Percentiles rank a stretch among this genome's conserved stretches.
These are phyloP conservation scores for Drosophila maculinotata DNA, from an alignment of 2,888 invertebrate species.

Conservation along the genomic window DNA sequence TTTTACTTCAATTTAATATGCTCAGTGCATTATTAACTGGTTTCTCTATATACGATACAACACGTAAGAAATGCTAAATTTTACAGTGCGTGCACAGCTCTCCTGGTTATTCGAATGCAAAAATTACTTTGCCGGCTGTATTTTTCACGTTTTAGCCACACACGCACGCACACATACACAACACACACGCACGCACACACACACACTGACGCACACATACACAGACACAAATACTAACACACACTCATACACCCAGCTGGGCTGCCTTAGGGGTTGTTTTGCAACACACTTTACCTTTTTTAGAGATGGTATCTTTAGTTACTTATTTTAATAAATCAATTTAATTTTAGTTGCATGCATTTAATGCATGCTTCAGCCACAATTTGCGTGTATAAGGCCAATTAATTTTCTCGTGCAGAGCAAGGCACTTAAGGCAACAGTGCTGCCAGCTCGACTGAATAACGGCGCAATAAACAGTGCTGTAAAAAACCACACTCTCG, in stretches of 20 bases:
- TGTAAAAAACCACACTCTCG: background rate
- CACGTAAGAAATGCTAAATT: constrained; percentile 17
- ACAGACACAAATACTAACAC: constrained; percentile 19
- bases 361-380: constrained; percentile 1
- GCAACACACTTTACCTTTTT: constrained; percentile 33
- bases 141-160: constrained; percentile 43
- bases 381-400: constrained; percentile 15
- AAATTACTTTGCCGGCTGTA: constrained; percentile 59
- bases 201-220: constrained; percentile 16
- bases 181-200: constrained; percentile 8
- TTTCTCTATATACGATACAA: constrained; percentile 8
- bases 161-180: constrained; percentile 7
- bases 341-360: constrained; percentile 7
- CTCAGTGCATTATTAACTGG: constrained; percentile 31
- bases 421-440: constrained; percentile 20
- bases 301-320: constrained; percentile 3
- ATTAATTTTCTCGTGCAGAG: constrained; percentile 19
- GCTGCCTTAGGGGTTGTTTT: constrained; percentile 51
- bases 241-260: constrained; percentile 44
- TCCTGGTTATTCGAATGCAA: constrained; percentile 33
- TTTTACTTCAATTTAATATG: constrained; percentile 46
- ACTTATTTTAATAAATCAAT: constrained; percentile 3
- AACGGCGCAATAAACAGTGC: background rate
- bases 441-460: constrained; percentile 30
- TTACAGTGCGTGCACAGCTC: constrained; percentile 19